phyloP scores from a whole-genome alignment of 2,113 vertebrate species.

The Notothenia rossii region DNA sequence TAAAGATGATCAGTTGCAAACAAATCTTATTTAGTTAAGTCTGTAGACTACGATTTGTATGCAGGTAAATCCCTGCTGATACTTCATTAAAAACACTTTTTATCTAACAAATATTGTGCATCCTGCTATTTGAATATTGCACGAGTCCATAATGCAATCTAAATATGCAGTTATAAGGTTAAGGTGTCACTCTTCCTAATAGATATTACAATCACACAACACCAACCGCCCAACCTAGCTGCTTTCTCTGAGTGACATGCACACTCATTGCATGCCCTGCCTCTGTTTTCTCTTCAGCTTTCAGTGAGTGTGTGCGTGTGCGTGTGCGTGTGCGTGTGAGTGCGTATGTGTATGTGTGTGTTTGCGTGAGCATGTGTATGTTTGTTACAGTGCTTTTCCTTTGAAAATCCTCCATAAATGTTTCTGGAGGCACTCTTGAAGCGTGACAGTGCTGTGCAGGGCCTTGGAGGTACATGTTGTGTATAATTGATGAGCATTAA shows the following conservation, averaged over 20 bases:
- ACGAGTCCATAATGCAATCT: too few species aligned
- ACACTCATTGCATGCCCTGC: conserved; percentile 44
- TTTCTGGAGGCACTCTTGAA: conserved; percentile 37
- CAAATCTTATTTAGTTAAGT: too few species aligned
- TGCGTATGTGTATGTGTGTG: not conserved
- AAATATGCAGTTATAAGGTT: not conserved
- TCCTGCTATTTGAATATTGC: too few species aligned
- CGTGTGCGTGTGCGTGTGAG: not conserved
- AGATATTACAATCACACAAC: not conserved
- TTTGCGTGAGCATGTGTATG: not conserved
- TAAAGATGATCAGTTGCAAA: too few species aligned
- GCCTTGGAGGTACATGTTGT: conserved; percentile 60
- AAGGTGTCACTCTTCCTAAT: conserved; percentile 10
- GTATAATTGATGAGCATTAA: conserved; percentile 74
- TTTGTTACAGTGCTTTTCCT: not conserved
- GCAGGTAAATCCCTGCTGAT: too few species aligned
- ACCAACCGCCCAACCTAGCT: not conserved
- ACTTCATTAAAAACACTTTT: too few species aligned
- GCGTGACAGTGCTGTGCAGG: conserved; percentile 43
- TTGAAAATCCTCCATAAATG: conserved; percentile 26
- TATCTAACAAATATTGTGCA: too few species aligned
- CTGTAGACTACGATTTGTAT: too few species aligned
- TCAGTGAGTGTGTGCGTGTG: not conserved
- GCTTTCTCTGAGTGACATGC: conserved; percentile 43
- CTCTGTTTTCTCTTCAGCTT: conserved; percentile 24